Conservation (phyloP, 2,113 vertebrate species). For the Brachirus orientalis region DNA sequence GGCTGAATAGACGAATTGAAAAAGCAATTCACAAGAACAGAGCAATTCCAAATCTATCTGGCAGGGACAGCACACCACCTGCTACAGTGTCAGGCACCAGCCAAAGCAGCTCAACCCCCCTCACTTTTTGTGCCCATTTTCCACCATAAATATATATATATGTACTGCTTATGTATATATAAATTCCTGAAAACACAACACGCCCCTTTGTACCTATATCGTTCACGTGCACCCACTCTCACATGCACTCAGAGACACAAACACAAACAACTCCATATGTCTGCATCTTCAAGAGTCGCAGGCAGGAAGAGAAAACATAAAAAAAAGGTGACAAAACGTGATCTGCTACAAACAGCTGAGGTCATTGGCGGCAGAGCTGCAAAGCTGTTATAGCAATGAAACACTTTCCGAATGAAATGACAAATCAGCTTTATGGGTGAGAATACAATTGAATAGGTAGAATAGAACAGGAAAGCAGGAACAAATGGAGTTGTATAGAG, state of each 20-base stretch:
- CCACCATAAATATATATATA: too few relatives aligned
- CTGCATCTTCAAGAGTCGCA: neutral
- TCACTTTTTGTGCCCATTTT: conserved; percentile 12
- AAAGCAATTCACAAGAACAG: conserved; percentile 6
- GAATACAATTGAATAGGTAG: neutral
- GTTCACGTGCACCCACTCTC: conserved; percentile 19
- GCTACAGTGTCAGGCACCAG: conserved; percentile 4
- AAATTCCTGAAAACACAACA: neutral
- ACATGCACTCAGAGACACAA: conserved; percentile 10
- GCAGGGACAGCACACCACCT: conserved; percentile 28
- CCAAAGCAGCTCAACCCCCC: neutral
- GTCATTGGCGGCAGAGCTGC: too few relatives aligned
- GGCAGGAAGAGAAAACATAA: too few relatives aligned
- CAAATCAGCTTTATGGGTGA: neutral
- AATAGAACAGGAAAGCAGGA: neutral
- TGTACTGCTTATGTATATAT: neutral
- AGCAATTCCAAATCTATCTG: too few relatives aligned
- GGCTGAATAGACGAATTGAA: conserved; percentile 21
- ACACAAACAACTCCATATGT: neutral
- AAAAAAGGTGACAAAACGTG: conserved; percentile 9
- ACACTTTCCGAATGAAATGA: conserved; percentile 13
- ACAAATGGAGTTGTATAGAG: conserved; percentile 1
- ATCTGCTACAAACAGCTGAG: too few relatives aligned
- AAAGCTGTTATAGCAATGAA: conserved; percentile 3
- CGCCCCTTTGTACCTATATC: neutral